Evolutionary conservation across 2,888 invertebrate genomes (phyloP).

Genomic region (Andrena flavipes): DNA sequence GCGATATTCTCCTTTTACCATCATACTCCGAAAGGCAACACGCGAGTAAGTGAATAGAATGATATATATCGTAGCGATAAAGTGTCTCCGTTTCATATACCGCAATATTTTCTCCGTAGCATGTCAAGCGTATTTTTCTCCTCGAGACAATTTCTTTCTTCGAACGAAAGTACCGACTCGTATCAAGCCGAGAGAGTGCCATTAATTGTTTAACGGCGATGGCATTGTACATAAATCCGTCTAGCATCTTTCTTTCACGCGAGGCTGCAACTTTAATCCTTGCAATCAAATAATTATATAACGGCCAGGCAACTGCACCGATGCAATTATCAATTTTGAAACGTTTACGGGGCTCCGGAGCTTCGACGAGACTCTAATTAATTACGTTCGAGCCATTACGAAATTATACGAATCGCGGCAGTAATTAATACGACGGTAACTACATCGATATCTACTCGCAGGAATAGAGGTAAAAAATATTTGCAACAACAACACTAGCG

Average conservation of each 20-base stretch:
- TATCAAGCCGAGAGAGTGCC: neutral
- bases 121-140: conserved; percentile 42
- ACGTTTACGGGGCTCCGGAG: neutral
- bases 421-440: conserved; percentile 30
- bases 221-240: conserved; percentile 5
- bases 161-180: conserved; percentile 18
- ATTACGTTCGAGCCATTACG: conserved; percentile 12
- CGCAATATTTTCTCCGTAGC: conserved; percentile 50
- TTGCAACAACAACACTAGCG: conserved; percentile 2
- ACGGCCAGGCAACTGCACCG: neutral
- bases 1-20: conserved; percentile 26
- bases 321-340: conserved; percentile 9
- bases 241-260: neutral
- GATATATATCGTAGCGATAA: conserved; percentile 56
- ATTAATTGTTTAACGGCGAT: conserved; percentile 36
- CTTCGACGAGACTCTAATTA: conserved; percentile 10
- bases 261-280: neutral
- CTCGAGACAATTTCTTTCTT: conserved; percentile 36
- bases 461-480: conserved; percentile 1
- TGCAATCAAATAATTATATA: neutral
- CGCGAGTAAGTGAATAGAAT: conserved; percentile 57
- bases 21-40: conserved; percentile 41
- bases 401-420: conserved; percentile 23
- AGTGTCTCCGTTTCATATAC: conserved; percentile 56
- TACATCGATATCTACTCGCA: neutral